Evolutionary conservation across 2,888 invertebrate species (phyloP), one percentile per base, ranked within the genome.

Genomic region (Mythimna vitellina): DNA sequence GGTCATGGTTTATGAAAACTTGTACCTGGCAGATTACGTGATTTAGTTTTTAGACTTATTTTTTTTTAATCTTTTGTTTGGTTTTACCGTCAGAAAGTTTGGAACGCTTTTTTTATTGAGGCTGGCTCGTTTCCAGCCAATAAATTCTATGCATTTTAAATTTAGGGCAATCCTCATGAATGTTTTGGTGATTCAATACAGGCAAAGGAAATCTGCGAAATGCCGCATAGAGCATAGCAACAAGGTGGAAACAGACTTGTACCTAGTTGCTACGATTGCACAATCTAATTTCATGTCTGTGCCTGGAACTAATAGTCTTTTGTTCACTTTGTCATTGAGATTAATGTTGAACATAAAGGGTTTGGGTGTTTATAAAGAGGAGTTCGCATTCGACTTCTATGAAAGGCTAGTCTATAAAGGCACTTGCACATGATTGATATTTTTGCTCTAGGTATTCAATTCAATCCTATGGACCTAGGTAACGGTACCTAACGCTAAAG

Each of bases 51-150:
- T 12, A 57, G 12, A 35, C 2, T 38, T 51, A 17, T 17, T 46
- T 56, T 60, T 65, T 65, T 64, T 22, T 22, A 73, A 63, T 61
- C n/a, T 35, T 70, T 63, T 70, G 61, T 84, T 73, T 70, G 10
- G 42, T 68, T 82, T 87, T 83, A 89, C 89, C 91, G 91, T 89
- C 84, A 88, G 78, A 51, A 20, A 51, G 17, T 51, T 51, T 20
- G 17, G 46, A 46, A 51, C n/a, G 83, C 80, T 84, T 42, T 73
- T 82, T 80, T 17, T 82, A 71, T 29, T 29, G 2, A 3, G 49
- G 42, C 84, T 93, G 92, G 92, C 91, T 73, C 20, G 46, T 75
- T 83, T 86, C 89, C 91, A 92, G 64, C 58, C 64, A 86, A 83
- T 84, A 73, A 71, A 77, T 70, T 69, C 64, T 69, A 82, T 82